Evolutionary conservation across 92 coral and sea anemone species (phyloP), one percentile per base, ranked within the genome.

Genomic region (Blastomussa wellsi): DNA sequence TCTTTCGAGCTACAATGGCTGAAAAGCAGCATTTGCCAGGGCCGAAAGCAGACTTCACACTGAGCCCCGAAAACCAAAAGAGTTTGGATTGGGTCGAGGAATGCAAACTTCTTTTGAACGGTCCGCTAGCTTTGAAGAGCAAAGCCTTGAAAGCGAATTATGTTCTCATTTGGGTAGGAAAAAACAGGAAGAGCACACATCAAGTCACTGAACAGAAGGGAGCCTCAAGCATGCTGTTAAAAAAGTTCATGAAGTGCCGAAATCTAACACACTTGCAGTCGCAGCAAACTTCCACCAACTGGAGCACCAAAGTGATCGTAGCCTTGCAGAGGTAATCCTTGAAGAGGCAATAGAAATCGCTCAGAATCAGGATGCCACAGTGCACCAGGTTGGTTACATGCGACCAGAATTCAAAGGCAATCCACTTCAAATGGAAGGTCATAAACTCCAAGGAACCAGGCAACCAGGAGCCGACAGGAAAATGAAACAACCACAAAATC

Each of bases 251-350:
- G 79, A 72, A 44, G 48, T 20, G 79, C 76, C 76, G n/a, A 71
- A 72, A 39, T 72, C 57, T 32, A 84, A 88, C 44, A n/a, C n/a
- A n/a, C n/a, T n/a, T n/a, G n/a, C n/a, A n/a, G 57, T 89, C 7
- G 82, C 92, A 33, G 80, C 89, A 88, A 88, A 89, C 37, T 39
- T 88, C 66, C 42, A 80, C 88, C 74, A 80, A 47, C 26, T 83
- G 28, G 85, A 83, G 79, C n/a, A n/a, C n/a, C n/a, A n/a, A n/a
- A n/a, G n/a, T n/a, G n/a, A n/a, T n/a, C n/a, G n/a, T n/a, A n/a
- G n/a, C n/a, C n/a, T n/a, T n/a, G n/a, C n/a, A n/a, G n/a, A n/a
- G n/a, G 9, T 79, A 53, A 78, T 12, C 8, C 51, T 55, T 38
- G 79, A 75, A 59, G 82, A 59, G 14, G 74, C 73, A 62, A 79